Evolutionary conservation across 2,113 vertebrate genomes (phyloP).

Genomic region (Cygnus atratus): DNA sequence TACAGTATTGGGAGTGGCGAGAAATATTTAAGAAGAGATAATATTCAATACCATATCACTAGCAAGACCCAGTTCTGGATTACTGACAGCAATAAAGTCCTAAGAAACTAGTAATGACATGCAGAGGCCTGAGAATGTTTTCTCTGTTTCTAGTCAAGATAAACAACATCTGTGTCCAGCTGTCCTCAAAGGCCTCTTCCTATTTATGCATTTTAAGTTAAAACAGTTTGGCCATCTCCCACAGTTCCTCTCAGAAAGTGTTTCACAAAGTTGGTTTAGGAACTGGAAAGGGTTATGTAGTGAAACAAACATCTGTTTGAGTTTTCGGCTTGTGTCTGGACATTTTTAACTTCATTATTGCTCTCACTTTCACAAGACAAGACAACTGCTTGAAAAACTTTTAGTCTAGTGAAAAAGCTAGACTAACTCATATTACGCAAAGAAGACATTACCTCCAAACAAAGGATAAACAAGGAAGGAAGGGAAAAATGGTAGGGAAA

Average conservation of each 20-base stretch:
- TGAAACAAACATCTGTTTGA: not conserved
- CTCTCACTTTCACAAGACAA: not conserved
- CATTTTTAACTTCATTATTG: not conserved
- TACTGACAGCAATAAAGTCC: constrained; percentile 7
- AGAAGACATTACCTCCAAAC: not conserved
- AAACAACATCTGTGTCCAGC: constrained; percentile 41
- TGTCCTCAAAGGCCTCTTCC: constrained; percentile 26
- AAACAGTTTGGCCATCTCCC: constrained; percentile 18
- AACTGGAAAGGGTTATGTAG: constrained; percentile 28
- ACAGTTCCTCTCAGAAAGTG: constrained; percentile 21
- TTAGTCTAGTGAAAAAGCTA: not conserved
- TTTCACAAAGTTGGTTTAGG: constrained; percentile 6
- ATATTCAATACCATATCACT: not conserved
- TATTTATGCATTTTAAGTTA: constrained; percentile 31
- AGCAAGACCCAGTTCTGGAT: not conserved
- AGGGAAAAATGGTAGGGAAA: not conserved
- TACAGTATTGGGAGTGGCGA: not conserved
- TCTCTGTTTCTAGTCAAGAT: constrained; percentile 48
- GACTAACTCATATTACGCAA: not conserved
- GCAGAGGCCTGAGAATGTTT: constrained; percentile 26
- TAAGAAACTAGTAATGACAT: not conserved
- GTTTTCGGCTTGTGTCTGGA: not conserved
- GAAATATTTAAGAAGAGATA: not conserved
- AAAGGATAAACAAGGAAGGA: not conserved
- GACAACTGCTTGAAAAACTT: not conserved